Percentiles rank a stretch among this genome's conserved stretches.
These are phyloP conservation scores for Hylyphantes graminicola DNA, from an alignment of 1,140 invertebrate species.

Conservation along the genomic window DNA sequence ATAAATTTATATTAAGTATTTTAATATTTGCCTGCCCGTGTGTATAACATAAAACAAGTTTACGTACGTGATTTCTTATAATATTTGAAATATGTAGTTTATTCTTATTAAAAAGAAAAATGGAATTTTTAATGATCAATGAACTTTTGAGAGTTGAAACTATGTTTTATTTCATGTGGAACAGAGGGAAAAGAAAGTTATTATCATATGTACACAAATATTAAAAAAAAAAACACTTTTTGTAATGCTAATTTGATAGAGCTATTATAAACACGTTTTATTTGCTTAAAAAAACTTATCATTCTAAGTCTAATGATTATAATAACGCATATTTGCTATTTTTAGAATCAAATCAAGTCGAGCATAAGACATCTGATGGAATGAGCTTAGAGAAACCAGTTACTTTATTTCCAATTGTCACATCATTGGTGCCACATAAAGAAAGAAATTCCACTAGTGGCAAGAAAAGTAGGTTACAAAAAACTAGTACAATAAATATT, in stretches of 20 bases:
- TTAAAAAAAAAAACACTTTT: no score
- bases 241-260: no score
- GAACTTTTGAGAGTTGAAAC: background rate
- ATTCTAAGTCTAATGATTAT: background rate
- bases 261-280: no score
- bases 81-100: no score
- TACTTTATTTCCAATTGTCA: constrained; percentile 53
- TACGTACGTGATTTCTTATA: no score
- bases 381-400: constrained; percentile 21
- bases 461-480: constrained; percentile 4
- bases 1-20: no score
- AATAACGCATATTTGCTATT: background rate
- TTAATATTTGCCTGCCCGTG: no score
- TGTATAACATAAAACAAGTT: no score
- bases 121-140: background rate
- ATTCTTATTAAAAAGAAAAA: no score
- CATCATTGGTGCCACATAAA: constrained; percentile 22
- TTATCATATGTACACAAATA: no score
- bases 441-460: constrained; percentile 20
- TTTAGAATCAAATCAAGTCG: constrained; percentile 1
- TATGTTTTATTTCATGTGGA: no score
- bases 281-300: background rate
- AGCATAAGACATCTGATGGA: background rate
- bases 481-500: background rate
- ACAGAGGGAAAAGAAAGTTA: no score